Conservation (phyloP, 2,113 vertebrate species). For the Melanerpes formicivorus region DNA sequence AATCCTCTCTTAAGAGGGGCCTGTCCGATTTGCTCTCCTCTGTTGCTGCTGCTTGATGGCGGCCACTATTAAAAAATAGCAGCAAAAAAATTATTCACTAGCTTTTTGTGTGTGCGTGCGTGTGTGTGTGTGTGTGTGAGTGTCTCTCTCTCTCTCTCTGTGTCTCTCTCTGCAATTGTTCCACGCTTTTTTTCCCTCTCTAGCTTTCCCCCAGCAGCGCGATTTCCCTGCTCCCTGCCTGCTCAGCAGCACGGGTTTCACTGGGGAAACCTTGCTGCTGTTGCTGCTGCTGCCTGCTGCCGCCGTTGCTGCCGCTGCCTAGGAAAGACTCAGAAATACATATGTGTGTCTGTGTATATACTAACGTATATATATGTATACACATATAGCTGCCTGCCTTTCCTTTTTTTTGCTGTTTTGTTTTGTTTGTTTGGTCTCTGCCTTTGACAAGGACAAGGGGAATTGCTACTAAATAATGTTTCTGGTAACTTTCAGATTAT, state of each 20-base stretch:
- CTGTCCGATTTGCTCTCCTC: conserved; percentile 78
- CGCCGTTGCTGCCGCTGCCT: not conserved
- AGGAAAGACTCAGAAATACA: conserved; percentile 29
- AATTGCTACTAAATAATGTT: conserved; percentile 87
- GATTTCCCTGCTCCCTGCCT: conserved; percentile 73
- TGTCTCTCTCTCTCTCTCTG: not conserved
- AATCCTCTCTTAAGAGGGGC: conserved; percentile 88
- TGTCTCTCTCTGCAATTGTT: conserved; percentile 80
- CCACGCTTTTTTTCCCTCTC: conserved; percentile 84
- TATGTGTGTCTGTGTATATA: conserved; percentile 65
- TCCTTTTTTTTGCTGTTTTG: not conserved
- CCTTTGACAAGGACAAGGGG: conserved; percentile 82
- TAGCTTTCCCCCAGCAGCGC: conserved; percentile 75
- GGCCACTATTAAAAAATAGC: conserved; percentile 82
- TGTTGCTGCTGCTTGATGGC: conserved; percentile 79
- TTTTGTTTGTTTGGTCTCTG: conserved; percentile 74
- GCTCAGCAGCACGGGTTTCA: conserved; percentile 84
- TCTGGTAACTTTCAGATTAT: conserved; percentile 90
- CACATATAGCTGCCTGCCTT: conserved; percentile 53
- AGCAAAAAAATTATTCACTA: conserved; percentile 83
- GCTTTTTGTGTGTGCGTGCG: conserved; percentile 78
- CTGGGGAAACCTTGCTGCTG: conserved; percentile 74
- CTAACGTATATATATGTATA: conserved; percentile 59
- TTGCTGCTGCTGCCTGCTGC: not conserved
- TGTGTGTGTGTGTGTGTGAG: conserved; percentile 70